A percentile compares a stretch with the other conserved stretches of the same genome.
Conservation (phyloP, 2,888 invertebrate species). For the Physocephala rufipes region DNA sequence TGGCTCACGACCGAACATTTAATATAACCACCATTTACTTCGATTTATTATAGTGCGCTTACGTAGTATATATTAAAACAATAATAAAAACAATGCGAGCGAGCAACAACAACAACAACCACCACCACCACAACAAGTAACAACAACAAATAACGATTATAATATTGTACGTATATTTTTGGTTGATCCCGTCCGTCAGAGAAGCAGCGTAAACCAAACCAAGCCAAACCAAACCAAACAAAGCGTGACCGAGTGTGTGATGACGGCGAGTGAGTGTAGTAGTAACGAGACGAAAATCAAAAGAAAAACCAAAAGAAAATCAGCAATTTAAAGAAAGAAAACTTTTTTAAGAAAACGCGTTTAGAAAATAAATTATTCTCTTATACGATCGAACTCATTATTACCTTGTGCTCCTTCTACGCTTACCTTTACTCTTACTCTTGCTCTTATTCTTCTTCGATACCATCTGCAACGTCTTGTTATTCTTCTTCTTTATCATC, state of each 20-base stretch:
- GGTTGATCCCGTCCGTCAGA: too few species aligned
- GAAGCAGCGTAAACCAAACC: background rate
- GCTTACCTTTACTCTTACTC: too few species aligned
- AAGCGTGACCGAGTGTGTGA: slow-evolving; percentile 21
- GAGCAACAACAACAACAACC: too few species aligned
- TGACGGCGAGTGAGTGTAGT: slow-evolving; percentile 6
- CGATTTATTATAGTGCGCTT: background rate
- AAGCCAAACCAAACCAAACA: background rate
- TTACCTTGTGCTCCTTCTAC: slow-evolving; percentile 6
- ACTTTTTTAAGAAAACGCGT: too few species aligned
- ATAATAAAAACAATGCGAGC: too few species aligned
- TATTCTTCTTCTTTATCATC: background rate
- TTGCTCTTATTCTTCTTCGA: background rate
- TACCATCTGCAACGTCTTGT: background rate
- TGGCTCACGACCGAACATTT: slow-evolving; percentile 26
- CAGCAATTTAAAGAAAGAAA: background rate
- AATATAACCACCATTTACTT: background rate
- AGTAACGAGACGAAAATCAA: background rate
- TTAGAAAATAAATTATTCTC: slow-evolving; percentile 17
- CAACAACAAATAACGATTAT: too few species aligned
- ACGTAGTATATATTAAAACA: too few species aligned
- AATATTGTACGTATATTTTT: too few species aligned
- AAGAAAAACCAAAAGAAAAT: background rate
- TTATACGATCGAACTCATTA: slow-evolving; percentile 24
- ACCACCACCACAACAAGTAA: too few species aligned